Base-by-base conservation (phyloP, 1,140 invertebrate species). In the Pogonomyrmex barbatus region DNA sequence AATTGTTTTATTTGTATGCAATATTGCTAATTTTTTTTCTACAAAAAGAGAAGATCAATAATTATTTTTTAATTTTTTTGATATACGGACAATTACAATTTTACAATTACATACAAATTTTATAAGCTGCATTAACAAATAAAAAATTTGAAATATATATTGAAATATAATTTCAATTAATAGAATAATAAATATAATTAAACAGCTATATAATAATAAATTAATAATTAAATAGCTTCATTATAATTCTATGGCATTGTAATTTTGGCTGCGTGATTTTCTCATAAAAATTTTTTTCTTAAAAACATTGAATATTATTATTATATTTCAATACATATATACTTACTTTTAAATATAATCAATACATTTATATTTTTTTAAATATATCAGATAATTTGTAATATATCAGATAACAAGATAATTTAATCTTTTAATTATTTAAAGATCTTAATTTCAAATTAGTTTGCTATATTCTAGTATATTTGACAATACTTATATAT, bases 351-450 rank as follows among this genome's bases (percentile, higher is more conserved):
- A 17, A 36, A 73, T 73, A 0, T 10, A 56, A 8, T 73, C n/a
- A 24, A 33, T 52, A 70, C 54, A 5, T 54, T 10, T 3, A 39
- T 68, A 30, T 4, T 14, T 54, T 71, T 36, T 36, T 1, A 52
- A 30, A 52, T 73, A 39, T 54, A 30, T 9, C 2, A 71, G n/a
- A 17, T 17, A 30, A 45, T 0, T 24, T 24, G 24, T 24, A 30
- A 52, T 73, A 39, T 54, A 30, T 9, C 2, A 71, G n/a, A 17
- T 17, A 30, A 45, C 24, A 24, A 24, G 24, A 24, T 24, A 24
- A 39, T 73, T 36, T 50, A 73, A 12, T 73, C 17, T 70, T 6
- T 71, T 4, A 39, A 63, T 8, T 36, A 33, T 71, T 71, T 73
- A 56, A 73, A 39, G 4, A 73, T 0, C 33, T 39, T 9, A 2